These are phyloP conservation scores for Pygoscelis antarcticus DNA, from an alignment of 2,113 vertebrate genomes.

Conservation along the genomic window DNA sequence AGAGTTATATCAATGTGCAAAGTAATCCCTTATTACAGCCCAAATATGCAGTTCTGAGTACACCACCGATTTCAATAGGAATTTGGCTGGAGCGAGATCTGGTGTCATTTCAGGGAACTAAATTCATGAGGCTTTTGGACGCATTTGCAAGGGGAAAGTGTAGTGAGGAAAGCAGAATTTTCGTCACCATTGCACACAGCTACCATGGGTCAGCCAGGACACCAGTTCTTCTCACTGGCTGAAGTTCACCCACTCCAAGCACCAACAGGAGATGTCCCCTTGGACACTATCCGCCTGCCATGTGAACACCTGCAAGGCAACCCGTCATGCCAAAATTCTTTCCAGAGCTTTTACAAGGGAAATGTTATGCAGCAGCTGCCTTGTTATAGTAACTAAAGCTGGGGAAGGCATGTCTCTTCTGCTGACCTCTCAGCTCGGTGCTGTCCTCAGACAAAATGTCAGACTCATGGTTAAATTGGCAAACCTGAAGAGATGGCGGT, in stretches of 20 bases:
- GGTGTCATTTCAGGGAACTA: not conserved
- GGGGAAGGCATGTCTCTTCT: not conserved
- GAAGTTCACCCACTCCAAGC: not conserved
- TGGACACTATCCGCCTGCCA: not conserved
- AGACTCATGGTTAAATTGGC: not conserved
- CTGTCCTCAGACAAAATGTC: not conserved
- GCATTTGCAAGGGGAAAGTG: not conserved
- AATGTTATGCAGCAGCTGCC: not conserved
- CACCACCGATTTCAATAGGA: not conserved
- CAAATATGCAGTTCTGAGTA: not conserved
- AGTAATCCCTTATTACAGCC: not conserved
- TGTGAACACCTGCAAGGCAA: not conserved
- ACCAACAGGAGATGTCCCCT: not conserved
- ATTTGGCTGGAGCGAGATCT: not conserved
- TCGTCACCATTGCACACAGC: not conserved
- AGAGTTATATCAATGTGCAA: not conserved
- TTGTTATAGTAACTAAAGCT: not conserved
- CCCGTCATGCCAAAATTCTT: not conserved
- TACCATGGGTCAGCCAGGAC: not conserved
- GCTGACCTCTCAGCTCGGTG: not conserved
- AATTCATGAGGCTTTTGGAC: not conserved
- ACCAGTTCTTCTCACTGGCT: not conserved
- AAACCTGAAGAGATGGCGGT: not conserved
- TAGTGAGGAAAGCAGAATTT: not conserved
- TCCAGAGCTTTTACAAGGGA: not conserved